A percentile compares a stretch with the other conserved stretches of the same genome.
phyloP scores from a whole-genome alignment of 2,113 vertebrate species.

The Tamias sibiricus region DNA sequence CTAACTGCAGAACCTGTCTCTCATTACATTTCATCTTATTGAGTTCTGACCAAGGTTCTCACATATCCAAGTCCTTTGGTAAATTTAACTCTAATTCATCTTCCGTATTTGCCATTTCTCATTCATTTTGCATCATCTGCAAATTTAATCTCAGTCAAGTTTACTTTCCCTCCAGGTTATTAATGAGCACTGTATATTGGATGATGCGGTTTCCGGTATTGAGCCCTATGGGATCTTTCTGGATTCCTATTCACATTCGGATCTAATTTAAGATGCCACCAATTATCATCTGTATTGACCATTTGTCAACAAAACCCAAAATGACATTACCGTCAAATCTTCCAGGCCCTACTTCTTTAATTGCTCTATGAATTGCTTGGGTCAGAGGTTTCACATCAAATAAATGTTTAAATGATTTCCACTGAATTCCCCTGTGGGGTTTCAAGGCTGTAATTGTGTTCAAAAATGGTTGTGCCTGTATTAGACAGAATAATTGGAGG shows the following conservation, averaged over 20 bases:
- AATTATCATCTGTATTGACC: conserved; percentile 53
- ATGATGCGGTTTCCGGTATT: conserved; percentile 60
- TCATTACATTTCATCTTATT: conserved; percentile 40
- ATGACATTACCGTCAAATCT: conserved; percentile 39
- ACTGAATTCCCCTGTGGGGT: conserved; percentile 67
- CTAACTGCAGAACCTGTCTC: neutral
- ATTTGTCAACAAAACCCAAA: conserved; percentile 73
- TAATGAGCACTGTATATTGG: conserved; percentile 60
- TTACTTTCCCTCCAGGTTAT: conserved; percentile 59
- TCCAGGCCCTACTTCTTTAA: conserved; percentile 54
- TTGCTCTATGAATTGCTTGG: conserved; percentile 75
- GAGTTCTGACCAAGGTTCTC: conserved; percentile 55
- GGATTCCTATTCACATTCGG: conserved; percentile 26
- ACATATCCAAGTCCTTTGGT: neutral
- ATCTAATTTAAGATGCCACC: conserved; percentile 75
- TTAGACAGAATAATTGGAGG: conserved; percentile 70
- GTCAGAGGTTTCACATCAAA: conserved; percentile 79
- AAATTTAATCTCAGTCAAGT: conserved; percentile 74
- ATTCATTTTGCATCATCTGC: conserved; percentile 37
- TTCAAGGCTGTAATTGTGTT: conserved; percentile 71
- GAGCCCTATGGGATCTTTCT: conserved; percentile 41
- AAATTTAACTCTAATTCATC: conserved; percentile 55
- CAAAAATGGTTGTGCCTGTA: conserved; percentile 64
- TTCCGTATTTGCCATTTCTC: conserved; percentile 36
- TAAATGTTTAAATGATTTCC: conserved; percentile 78